phyloP scores from a whole-genome alignment of 2,113 vertebrate genomes.

The Hypocryptadius cinnamomeus region DNA sequence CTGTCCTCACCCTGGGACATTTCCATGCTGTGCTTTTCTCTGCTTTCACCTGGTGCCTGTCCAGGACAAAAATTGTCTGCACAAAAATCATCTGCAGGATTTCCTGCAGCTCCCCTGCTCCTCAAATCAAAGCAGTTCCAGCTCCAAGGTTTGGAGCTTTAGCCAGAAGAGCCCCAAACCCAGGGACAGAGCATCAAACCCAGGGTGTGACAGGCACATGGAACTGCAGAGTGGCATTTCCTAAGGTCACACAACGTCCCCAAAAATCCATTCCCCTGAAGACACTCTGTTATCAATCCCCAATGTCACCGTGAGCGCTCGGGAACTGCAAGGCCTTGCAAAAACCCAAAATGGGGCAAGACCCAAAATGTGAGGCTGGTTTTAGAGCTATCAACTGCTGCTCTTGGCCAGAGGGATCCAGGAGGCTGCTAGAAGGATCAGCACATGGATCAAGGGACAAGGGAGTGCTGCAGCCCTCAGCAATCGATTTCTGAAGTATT shows the following conservation, averaged over 20 bases:
- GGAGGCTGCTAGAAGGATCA: background rate
- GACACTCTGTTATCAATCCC: background rate
- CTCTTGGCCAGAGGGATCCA: background rate
- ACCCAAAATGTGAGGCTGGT: background rate
- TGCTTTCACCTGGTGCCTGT: background rate
- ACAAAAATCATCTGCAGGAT: background rate
- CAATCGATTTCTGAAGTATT: background rate
- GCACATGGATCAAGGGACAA: fast-evolving
- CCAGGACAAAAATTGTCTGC: background rate
- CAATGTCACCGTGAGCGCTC: background rate
- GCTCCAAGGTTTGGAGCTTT: background rate
- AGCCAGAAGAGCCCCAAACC: background rate
- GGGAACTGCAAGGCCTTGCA: background rate
- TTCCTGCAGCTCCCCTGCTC: background rate
- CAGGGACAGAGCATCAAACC: background rate
- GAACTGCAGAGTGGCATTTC: background rate
- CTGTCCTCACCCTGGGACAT: too few species aligned
- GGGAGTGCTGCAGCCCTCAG: background rate
- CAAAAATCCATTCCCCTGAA: background rate
- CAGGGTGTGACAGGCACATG: background rate
- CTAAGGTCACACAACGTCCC: background rate
- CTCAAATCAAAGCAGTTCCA: background rate
- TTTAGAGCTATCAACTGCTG: background rate
- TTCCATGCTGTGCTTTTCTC: background rate
- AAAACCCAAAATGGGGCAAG: background rate